A percentile compares a stretch with the other conserved stretches of the same genome.
These are phyloP conservation scores for Melitaea athalia DNA, from an alignment of 2,888 invertebrate species.

Conservation along the genomic window DNA sequence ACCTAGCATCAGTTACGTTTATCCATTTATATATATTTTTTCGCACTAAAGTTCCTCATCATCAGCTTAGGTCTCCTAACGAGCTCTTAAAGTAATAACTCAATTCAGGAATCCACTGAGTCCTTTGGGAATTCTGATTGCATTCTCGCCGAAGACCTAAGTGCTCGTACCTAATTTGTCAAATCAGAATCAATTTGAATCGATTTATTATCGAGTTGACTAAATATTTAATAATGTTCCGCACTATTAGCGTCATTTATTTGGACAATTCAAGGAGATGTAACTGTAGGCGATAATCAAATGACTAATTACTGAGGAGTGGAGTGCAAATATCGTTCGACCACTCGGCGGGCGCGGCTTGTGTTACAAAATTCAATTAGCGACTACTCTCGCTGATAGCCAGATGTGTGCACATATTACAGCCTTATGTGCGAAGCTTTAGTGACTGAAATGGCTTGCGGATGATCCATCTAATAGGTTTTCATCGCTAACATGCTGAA, in stretches of 20 bases:
- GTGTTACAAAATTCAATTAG: constrained; percentile 42
- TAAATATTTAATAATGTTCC: too few relatives aligned
- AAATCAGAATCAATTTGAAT: neutral
- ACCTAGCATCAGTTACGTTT: too few relatives aligned
- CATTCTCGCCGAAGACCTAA: too few relatives aligned
- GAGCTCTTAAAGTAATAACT: too few relatives aligned
- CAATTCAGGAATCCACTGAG: too few relatives aligned
- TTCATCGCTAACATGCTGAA: constrained; percentile 11
- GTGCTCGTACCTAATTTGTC: neutral
- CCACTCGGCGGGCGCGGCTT: constrained; percentile 38
- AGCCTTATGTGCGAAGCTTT: neutral
- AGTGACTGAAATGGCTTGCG: constrained; percentile 11
- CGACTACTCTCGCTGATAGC: constrained; percentile 18
- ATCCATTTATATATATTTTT: too few relatives aligned
- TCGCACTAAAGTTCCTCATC: too few relatives aligned
- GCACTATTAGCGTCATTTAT: neutral
- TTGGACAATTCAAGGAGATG: constrained; percentile 14
- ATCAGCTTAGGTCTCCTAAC: too few relatives aligned
- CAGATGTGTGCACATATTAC: neutral
- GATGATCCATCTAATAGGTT: constrained; percentile 15
- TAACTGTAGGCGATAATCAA: constrained; percentile 32
- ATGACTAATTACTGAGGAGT: constrained; percentile 42
- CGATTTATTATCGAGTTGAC: neutral
- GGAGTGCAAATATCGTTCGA: constrained; percentile 41
- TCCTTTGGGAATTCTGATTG: too few relatives aligned